Evolutionary conservation across 1,140 invertebrate species (phyloP).

Genomic region (Chrysopa pallens): DNA sequence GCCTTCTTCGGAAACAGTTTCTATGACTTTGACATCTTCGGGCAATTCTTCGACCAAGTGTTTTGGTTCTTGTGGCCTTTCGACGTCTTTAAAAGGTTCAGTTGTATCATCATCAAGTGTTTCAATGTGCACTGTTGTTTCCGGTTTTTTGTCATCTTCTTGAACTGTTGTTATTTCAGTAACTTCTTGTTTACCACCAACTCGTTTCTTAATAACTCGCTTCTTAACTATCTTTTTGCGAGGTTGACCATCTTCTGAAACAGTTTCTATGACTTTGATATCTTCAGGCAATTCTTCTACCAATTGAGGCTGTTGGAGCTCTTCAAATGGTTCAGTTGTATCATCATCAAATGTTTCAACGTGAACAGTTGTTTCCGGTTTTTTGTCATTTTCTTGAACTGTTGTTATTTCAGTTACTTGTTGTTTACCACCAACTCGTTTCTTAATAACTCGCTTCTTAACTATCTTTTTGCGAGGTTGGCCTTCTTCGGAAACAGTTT

Average conservation of each 20-base stretch:
- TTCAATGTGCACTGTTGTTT: slow-evolving; percentile 7
- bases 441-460: slow-evolving; percentile 10
- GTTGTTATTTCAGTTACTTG: slow-evolving; percentile 8
- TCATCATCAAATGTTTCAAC: slow-evolving; percentile 7
- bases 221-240: slow-evolving; percentile 11
- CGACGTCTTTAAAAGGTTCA: slow-evolving; percentile 7
- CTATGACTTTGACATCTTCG: slow-evolving; percentile 8
- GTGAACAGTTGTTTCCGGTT: slow-evolving; percentile 7
- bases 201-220: slow-evolving; percentile 15
- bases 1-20: slow-evolving; percentile 5
- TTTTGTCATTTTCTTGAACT: slow-evolving; percentile 9
- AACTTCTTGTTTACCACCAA: slow-evolving; percentile 15
- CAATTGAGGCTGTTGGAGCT: background rate
- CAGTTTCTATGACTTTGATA: background rate
- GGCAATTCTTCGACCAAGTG: slow-evolving; percentile 3
- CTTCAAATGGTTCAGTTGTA: background rate
- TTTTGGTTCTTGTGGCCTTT: slow-evolving; percentile 7
- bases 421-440: slow-evolving; percentile 4
- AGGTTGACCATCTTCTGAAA: background rate
- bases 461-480: slow-evolving; percentile 7
- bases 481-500: slow-evolving; percentile 7
- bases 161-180: slow-evolving; percentile 21
- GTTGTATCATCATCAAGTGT: slow-evolving; percentile 7
- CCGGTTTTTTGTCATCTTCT: slow-evolving; percentile 17
- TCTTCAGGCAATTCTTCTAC: background rate